A percentile compares a stretch with the other conserved stretches of the same genome.
Conservation (phyloP, 2,888 invertebrate species). For the Arge pagana region DNA sequence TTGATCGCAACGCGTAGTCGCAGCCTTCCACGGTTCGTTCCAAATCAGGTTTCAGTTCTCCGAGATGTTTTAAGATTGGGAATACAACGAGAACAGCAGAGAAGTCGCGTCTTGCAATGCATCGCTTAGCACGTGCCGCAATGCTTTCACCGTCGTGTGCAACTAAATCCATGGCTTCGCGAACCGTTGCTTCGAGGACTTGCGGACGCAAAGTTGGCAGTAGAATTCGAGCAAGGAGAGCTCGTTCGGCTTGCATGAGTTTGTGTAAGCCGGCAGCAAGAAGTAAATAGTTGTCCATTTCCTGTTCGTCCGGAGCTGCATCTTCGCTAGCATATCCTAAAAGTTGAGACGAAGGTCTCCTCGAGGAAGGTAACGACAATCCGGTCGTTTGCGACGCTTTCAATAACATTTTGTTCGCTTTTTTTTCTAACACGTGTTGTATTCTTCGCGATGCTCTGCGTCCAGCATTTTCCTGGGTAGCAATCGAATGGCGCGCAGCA, state of each 20-base stretch:
- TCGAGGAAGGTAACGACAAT: constrained; percentile 67
- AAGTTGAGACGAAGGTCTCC: constrained; percentile 57
- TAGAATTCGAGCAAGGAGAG: constrained; percentile 82
- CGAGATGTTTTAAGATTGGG: constrained; percentile 79
- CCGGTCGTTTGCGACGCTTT: constrained; percentile 86
- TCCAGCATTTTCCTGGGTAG: constrained; percentile 68
- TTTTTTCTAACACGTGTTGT: constrained; percentile 73
- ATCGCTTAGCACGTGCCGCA: constrained; percentile 74
- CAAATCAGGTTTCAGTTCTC: constrained; percentile 77
- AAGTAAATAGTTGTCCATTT: constrained; percentile 82
- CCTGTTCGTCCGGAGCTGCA: constrained; percentile 69
- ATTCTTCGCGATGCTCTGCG: constrained; percentile 80
- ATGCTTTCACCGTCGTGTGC: constrained; percentile 87
- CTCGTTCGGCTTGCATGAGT: constrained; percentile 85
- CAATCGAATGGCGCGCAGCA: constrained; percentile 64
- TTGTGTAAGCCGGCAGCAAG: constrained; percentile 82
- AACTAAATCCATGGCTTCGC: constrained; percentile 82
- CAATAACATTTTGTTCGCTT: constrained; percentile 81
- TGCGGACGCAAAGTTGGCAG: constrained; percentile 79
- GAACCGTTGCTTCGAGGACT: constrained; percentile 82
- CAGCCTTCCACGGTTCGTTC: constrained; percentile 77
- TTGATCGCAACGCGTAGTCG: constrained; percentile 70
- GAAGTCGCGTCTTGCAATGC: constrained; percentile 78
- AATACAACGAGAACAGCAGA: constrained; percentile 80
- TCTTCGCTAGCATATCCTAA: constrained; percentile 49